Evolutionary conservation across 2,113 vertebrate genomes (phyloP), one percentile per base, ranked within the genome.

Genomic region (Aegithalos caudatus): DNA sequence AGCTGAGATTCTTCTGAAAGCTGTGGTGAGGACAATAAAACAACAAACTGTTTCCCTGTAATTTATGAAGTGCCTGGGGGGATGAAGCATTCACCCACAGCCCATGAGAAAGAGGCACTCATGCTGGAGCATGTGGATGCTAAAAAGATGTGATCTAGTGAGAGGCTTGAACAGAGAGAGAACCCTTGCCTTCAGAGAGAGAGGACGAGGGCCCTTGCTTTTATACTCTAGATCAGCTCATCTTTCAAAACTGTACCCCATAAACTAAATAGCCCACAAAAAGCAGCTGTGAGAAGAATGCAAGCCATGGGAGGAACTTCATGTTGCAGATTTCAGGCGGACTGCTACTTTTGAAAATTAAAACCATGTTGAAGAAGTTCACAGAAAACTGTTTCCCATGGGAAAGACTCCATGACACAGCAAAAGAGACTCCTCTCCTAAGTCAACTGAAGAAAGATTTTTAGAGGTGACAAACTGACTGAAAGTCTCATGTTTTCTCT

Each of bases 311-410:
- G 14, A 73, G 24, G 19, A 11, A 35, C 11, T 45, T 57, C 8
- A 22, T 1, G 0, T 35, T 35, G 40, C 18, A 16, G 53, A 57
- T 73, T 57, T 73, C 1, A 0, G 33, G 40, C 11, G n/a, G 19
- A 45, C 40, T 57, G 18, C 42, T 73, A 35, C 28, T 35, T 5
- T 3, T 35, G 53, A 74, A 35, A 57, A 74, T 45, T 57, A 57
- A 57, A 73, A 57, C 18, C 24, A 28, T 4, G 2, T 12, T 45
- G 33, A 28, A 35, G 50, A 45, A 28, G 10, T 45, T 28, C 40
- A 28, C 31, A 22, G 70, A 57, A 25, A 57, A 22, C 8, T 56
- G 25, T 57, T 25, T 74, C 25, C 40, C 4, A 4, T 45, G 19
- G 71, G 19, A 57, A 21, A 11, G 40, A 57, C 24, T 45, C 33